Evolutionary conservation across 2,888 invertebrate genomes (phyloP), one percentile per base, ranked within the genome.

Genomic region (Homarus gammarus): DNA sequence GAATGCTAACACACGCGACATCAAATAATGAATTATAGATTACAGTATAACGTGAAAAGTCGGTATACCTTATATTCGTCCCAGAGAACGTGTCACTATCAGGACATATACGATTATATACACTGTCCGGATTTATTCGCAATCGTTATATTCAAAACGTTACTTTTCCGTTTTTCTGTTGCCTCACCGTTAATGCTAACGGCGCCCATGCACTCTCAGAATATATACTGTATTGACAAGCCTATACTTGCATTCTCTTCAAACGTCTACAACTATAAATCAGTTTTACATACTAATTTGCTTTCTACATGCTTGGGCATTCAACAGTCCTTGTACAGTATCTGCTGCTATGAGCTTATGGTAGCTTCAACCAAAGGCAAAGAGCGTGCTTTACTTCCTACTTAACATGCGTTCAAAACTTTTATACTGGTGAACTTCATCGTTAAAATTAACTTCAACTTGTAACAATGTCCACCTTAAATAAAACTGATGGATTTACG

Each of bases 351-450:
- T 22, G 38, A 75, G 31, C 75, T n/a, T n/a, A n/a, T n/a, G n/a
- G 75, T 18, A 44, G 75, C 27, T 44, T 36, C 44, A 75, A 44
- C 44, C 27, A 75, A 44, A 75, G 40, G 75, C 75, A 75, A 18
- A 75, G 75, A 75, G 44, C 75, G 75, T 75, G 75, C 75, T 75
- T 73, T 33, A 75, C 27, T 44, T 44, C 44, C 75, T 40, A 49
- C 75, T 56, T 1, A 75, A 40, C 75, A 75, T 75, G 75, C 75
- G 40, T 44, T 75, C 75, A 75, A 75, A 75, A 64, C 31, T 5
- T 31, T 44, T 40, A 44, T 75, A 64, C 5, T 27, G 64, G 22
- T 27, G 64, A 64, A 27, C 27, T 64, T 2, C 64, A 27, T 64
- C 64, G 64, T n/a, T 22, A 8, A 27, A 27, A 12, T 12, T 56